phyloP scores from a whole-genome alignment of 1,140 invertebrate genomes.

The Agrilus planipennis region DNA sequence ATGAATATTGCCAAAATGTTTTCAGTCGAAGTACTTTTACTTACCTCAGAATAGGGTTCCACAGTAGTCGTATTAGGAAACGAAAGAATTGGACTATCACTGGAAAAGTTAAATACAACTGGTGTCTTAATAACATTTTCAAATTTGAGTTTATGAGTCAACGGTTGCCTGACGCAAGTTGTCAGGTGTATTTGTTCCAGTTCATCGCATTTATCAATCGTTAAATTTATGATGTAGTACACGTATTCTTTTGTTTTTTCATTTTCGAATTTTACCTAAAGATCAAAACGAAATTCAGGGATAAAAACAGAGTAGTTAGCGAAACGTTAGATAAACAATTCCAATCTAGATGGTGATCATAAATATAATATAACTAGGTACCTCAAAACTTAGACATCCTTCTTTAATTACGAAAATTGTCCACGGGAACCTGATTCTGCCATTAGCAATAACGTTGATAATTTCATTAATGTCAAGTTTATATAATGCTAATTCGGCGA shows the following conservation, averaged over 20 bases:
- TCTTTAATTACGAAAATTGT: constrained; percentile 19
- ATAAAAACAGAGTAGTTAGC: too few relatives aligned
- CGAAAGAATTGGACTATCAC: constrained; percentile 6
- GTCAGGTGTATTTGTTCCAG: constrained; percentile 12
- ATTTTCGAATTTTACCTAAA: constrained; percentile 17
- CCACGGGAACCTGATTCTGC: constrained; percentile 17
- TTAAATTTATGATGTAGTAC: constrained; percentile 17
- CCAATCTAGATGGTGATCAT: background rate
- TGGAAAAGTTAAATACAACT: constrained; percentile 12
- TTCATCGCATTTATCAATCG: constrained; percentile 12
- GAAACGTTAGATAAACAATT: background rate
- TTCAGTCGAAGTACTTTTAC: background rate
- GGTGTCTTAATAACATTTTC: constrained; percentile 19
- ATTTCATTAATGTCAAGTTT: constrained; percentile 13
- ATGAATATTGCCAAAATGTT: background rate
- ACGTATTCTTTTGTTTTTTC: constrained; percentile 16
- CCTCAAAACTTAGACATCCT: constrained; percentile 17
- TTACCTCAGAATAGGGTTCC: constrained; percentile 15
- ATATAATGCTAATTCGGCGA: constrained; percentile 13
- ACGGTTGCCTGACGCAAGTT: constrained; percentile 11
- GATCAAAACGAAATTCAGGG: too few relatives aligned
- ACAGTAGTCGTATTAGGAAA: constrained; percentile 13
- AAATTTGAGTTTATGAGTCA: constrained; percentile 13
- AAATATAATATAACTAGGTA: constrained; percentile 6
- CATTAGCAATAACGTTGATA: constrained; percentile 15